phyloP scores from a whole-genome alignment of 2,797 vertebrate genomes.

The Enteromius unitaeniatus region DNA sequence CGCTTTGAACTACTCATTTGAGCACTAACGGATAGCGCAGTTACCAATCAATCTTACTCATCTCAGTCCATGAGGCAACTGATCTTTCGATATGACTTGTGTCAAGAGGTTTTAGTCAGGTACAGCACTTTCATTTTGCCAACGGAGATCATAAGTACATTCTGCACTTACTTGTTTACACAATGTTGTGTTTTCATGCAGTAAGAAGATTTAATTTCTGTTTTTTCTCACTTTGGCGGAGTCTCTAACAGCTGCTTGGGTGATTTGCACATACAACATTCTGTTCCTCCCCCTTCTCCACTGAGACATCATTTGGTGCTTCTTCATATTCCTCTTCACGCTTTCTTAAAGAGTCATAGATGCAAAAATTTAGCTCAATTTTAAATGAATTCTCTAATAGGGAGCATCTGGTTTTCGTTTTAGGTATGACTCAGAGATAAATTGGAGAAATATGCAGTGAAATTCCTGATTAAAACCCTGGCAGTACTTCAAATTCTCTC shows the following conservation, averaged over 20 bases:
- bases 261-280: constrained; percentile 48
- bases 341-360: constrained; percentile 19
- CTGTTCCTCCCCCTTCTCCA: constrained; percentile 49
- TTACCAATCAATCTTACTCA: constrained; percentile 49
- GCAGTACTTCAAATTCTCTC: constrained; percentile 33
- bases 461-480: constrained; percentile 51
- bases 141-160: neutral
- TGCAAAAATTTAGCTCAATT: neutral
- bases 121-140: neutral
- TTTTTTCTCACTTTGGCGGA: constrained; percentile 49
- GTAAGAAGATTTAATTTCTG: constrained; percentile 44
- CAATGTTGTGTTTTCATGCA: constrained; percentile 40
- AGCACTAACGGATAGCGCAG: constrained; percentile 22
- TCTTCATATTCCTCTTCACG: constrained; percentile 27
- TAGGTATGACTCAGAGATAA: constrained; percentile 47
- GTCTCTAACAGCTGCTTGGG: constrained; percentile 55
- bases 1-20: constrained; percentile 25
- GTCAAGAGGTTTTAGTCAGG: constrained; percentile 1
- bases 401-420: constrained; percentile 55
- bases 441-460: constrained; percentile 37
- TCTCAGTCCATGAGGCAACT: constrained; percentile 1
- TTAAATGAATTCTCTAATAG: neutral
- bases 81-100: constrained; percentile 28
- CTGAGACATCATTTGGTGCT: constrained; percentile 41
- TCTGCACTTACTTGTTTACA: constrained; percentile 33